A percentile compares a stretch with the other conserved stretches of the same genome.
Evolutionary conservation across 2,113 vertebrate species (phyloP).

Genomic region (Carlito syrichta): DNA sequence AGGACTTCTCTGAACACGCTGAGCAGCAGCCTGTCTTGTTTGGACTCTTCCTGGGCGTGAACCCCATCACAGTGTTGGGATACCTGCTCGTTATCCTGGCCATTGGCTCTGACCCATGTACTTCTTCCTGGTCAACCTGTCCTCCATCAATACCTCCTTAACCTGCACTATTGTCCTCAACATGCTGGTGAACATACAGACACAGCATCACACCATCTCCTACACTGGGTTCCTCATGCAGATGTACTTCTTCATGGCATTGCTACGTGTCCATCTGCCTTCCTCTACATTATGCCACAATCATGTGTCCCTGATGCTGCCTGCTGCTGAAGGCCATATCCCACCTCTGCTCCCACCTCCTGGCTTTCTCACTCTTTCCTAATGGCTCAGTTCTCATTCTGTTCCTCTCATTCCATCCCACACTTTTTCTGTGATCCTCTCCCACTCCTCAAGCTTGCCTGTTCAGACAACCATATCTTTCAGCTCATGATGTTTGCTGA

Average conservation of each 20-base stretch:
- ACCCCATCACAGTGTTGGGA: constrained; percentile 15
- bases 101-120: constrained; percentile 41
- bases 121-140: constrained; percentile 66
- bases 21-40: constrained; percentile 37
- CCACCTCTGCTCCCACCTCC: constrained; percentile 46
- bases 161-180: constrained; percentile 53
- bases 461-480: constrained; percentile 51
- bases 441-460: constrained; percentile 57
- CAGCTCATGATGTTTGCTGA: constrained; percentile 52
- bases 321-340: neutral
- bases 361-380: constrained; percentile 43
- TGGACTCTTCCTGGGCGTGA: constrained; percentile 19
- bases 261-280: constrained; percentile 56
- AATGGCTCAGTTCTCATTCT: constrained; percentile 56
- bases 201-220: constrained; percentile 34
- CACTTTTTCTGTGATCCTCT: constrained; percentile 68
- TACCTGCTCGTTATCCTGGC: constrained; percentile 53
- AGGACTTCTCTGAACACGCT: constrained; percentile 33
- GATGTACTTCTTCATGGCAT: constrained; percentile 57
- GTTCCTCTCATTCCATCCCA: constrained; percentile 51
- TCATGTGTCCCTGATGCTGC: constrained; percentile 28
- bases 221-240: constrained; percentile 43
- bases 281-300: constrained; percentile 32
- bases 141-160: constrained; percentile 47
- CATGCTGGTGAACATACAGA: constrained; percentile 18